Percentiles rank a stretch among this genome's conserved stretches.
Evolutionary conservation across 2,113 vertebrate genomes (phyloP).

Genomic region (Cyanistes caeruleus): DNA sequence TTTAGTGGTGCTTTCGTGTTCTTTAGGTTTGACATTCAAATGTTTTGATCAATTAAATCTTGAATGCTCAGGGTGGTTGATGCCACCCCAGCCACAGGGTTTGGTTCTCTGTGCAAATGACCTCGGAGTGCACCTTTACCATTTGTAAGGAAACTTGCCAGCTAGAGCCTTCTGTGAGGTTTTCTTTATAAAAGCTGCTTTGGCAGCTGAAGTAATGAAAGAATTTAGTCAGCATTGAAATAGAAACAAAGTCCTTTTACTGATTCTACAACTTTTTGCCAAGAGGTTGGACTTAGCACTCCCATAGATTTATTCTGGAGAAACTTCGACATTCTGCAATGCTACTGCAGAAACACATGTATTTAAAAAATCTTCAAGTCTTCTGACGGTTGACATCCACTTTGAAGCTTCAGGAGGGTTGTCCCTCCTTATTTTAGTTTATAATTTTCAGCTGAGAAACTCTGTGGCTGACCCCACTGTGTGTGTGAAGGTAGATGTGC

Average conservation of each 20-base stretch:
- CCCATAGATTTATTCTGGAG: neutral
- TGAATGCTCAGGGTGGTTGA: neutral
- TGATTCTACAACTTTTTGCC: neutral
- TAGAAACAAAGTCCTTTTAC: neutral
- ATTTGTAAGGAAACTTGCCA: neutral
- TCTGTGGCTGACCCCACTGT: neutral
- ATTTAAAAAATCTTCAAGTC: neutral
- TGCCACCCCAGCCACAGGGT: neutral
- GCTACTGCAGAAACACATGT: neutral
- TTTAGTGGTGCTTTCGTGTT: neutral
- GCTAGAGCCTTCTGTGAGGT: neutral
- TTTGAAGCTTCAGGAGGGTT: neutral
- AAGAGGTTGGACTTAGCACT: neutral
- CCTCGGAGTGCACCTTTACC: neutral
- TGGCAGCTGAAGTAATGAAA: neutral
- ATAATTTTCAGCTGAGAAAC: neutral
- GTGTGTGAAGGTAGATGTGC: rapidly evolving
- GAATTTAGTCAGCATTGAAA: neutral
- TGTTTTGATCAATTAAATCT: neutral
- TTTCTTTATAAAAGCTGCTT: neutral
- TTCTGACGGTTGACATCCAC: neutral
- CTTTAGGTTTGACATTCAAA: neutral
- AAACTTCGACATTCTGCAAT: neutral
- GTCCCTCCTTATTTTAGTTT: neutral
- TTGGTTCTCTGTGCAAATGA: neutral